Evolutionary conservation across 2,888 invertebrate genomes (phyloP), one percentile per base, ranked within the genome.

Genomic region (Panopea generosa): DNA sequence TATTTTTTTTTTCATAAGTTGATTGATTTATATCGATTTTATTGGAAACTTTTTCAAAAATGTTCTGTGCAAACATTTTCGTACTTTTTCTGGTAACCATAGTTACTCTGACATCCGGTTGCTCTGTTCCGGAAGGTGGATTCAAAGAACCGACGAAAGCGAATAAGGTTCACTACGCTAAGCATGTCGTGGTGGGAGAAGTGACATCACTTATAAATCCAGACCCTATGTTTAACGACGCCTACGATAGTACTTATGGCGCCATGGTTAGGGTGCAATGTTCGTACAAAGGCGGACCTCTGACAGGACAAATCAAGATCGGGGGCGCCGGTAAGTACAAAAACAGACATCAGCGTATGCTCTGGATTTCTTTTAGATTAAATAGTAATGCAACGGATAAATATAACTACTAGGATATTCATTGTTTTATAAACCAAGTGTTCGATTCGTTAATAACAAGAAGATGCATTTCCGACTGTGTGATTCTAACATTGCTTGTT

Each of bases 301-400:
- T 79, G 1, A 56, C 68, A 2, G 71, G 67, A 2, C 20, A 14
- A 11, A 75, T 75, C 26, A 50, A 38, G n/a, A 75, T 79, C 3
- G 79, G 71, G 0, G 75, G 65, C 1, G 79, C 75, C 53, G 79
- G 75, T 71, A 71, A 55, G 47, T 47, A 47, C n/a, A n/a, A n/a
- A n/a, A n/a, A n/a, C n/a, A n/a, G n/a, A n/a, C n/a, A n/a, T n/a
- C n/a, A n/a, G n/a, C n/a, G n/a, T n/a, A n/a, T n/a, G n/a, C n/a
- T n/a, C n/a, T n/a, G n/a, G n/a, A n/a, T n/a, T n/a, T n/a, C n/a
- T n/a, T n/a, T n/a, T n/a, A n/a, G n/a, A n/a, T n/a, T n/a, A n/a
- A n/a, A n/a, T n/a, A n/a, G n/a, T n/a, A n/a, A n/a, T n/a, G n/a
- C n/a, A n/a, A n/a, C n/a, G n/a, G n/a, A n/a, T n/a, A n/a, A n/a